Base-by-base conservation (phyloP, 1,140 invertebrate genomes). In the Myzus persicae region DNA sequence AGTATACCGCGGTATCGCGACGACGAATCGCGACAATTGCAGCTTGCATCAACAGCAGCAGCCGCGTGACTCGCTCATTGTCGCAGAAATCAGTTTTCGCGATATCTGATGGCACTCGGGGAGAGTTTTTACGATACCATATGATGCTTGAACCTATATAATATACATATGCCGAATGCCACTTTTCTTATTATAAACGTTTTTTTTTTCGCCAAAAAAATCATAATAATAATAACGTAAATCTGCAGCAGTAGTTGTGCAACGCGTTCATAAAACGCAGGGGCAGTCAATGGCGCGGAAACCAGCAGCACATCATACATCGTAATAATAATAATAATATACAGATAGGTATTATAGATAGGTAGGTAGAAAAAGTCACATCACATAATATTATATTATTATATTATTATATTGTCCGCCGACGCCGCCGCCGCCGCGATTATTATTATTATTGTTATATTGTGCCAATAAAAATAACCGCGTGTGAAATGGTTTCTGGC, bases 401-500 rank as follows among this genome's bases (percentile, higher is more conserved):
- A 54, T 54, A 54, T 54, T 54, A 59, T 59, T 76, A n/a, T 76
- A 76, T n/a, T 76, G 59, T 76, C 59, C 59, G 18, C 31, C 59
- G 31, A 24, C 54, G 26, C 54, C 24, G 26, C 54, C 9, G 51
- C 26, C 54, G 59, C 59, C 0, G 59, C 59, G 59, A 67, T 67
- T 67, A 67, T 67, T 82, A 40, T 82, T 42, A 42, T 42, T 42
- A 42, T 84, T 85, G 40, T 38, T 82, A 82, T 82, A 40, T 90
- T 90, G 48, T 90, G 89, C 89, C 89, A 76, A 91, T 76, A 91
- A 91, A 91, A 91, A 91, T 91, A 91, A 91, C 59, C 40, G 59
- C 59, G 90, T 91, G 90, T 91, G 59, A 91, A 91, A 91, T 26
- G 38, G 40, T 76, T 67, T 44, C 90, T 42, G 38, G 51, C 76